Conservation (phyloP, 2,113 vertebrate genomes). For the Trichomycterus rosablanca region DNA sequence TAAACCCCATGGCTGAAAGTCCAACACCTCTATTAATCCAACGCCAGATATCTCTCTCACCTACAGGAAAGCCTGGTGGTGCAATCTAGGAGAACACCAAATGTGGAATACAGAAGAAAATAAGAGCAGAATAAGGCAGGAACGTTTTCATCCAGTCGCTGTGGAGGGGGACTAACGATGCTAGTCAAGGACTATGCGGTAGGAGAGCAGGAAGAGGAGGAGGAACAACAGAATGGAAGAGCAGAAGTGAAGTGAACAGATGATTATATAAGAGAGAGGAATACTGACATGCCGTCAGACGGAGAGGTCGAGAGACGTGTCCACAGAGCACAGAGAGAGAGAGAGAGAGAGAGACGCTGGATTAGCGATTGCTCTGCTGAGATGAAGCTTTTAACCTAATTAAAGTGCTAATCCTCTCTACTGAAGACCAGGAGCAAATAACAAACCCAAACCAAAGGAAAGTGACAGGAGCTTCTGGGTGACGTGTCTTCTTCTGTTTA, state of each 20-base stretch:
- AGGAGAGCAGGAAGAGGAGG: constrained; percentile 6
- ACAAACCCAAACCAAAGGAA: not conserved
- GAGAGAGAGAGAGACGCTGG: not conserved
- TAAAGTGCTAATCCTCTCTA: constrained; percentile 18
- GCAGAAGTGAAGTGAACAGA: constrained; percentile 17
- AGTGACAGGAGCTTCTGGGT: not conserved
- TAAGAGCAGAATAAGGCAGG: not conserved
- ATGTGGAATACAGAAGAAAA: no score
- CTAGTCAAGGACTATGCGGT: not conserved
- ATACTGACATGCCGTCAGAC: constrained; percentile 4
- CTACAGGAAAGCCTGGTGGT: no score
- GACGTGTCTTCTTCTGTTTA: not conserved
- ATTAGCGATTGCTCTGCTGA: not conserved
- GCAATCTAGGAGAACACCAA: not conserved
- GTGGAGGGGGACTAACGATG: not conserved
- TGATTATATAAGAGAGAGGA: constrained; percentile 33
- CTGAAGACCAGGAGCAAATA: constrained; percentile 7
- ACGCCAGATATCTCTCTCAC: no score
- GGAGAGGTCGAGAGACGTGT: constrained; percentile 5
- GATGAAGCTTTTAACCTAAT: constrained; percentile 29
- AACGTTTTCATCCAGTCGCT: not conserved
- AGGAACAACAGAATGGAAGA: constrained; percentile 20
- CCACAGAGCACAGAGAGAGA: not conserved
- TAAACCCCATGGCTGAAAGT: no score
- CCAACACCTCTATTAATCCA: not conserved